Conservation (phyloP, 1,140 invertebrate genomes). For the Philaenus spumarius region DNA sequence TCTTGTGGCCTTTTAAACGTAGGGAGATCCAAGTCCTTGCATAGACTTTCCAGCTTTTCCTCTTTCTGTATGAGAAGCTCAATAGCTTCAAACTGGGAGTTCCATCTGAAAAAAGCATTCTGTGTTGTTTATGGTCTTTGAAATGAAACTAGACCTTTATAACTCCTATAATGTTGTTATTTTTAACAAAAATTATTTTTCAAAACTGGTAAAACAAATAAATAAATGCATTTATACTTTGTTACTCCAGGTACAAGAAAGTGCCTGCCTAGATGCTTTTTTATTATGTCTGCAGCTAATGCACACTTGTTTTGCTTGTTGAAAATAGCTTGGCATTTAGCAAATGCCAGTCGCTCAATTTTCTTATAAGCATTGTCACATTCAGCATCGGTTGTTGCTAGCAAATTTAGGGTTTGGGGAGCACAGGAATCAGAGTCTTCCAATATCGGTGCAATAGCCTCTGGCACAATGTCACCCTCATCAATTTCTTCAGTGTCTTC, state of each 20-base stretch:
- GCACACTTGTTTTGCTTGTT: not conserved
- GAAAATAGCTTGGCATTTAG: not conserved
- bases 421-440: not conserved
- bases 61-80: no score
- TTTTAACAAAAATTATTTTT: not conserved
- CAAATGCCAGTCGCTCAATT: not conserved
- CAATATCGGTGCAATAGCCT: not conserved
- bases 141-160: no score
- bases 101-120: no score
- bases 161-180: no score
- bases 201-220: not conserved
- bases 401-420: not conserved
- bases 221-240: no score
- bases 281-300: not conserved
- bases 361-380: not conserved
- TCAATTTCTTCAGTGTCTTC: not conserved
- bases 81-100: no score
- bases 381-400: not conserved
- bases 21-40: no score
- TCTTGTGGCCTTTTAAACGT: no score
- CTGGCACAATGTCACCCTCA: not conserved
- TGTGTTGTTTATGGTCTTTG: no score
- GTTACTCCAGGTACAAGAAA: not conserved
- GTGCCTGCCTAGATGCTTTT: not conserved
- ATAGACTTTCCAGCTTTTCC: no score